Evolutionary conservation across 1,140 invertebrate genomes (phyloP), one percentile per base, ranked within the genome.

Genomic region (Drosophila bocqueti): DNA sequence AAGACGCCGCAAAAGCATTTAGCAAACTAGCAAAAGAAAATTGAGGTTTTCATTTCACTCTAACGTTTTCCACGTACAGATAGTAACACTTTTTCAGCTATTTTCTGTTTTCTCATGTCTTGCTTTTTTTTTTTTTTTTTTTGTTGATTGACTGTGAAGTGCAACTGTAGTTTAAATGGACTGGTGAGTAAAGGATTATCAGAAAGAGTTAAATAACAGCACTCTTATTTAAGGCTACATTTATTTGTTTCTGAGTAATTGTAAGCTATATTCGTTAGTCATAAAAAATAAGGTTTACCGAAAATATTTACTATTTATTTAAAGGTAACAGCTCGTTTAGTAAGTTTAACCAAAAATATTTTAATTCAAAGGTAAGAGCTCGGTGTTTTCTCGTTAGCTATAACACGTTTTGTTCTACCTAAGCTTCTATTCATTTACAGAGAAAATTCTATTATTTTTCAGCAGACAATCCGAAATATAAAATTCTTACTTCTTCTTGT

Each of bases 1-100:
- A 76, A 43, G 40, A 46, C n/a, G 55, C 75, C 65, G 50, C 75
- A 68, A 69, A 65, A 50, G 57, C 61, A 69, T 62, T 78, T 77
- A 54, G 55, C 55, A 45, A 76, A 60, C 49, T 42, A 67, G 74
- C 45, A 38, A 40, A 21, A 47, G 46, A 69, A 38, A 57, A 57
- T 57, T 40, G 58, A 47, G 24, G 42, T 45, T 65, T 62, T 26
- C 18, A 29, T 38, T 34, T 40, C 15, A 34, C 36, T 42, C 18
- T 31, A 13, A 15, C 26, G 9, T 11, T 40, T 57, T 40, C 21
- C 36, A 24, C 54, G 21, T 40, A 40, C 36, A 57, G 38, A 40
- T n/a, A 57, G 36, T 26, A 57, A 40, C 54, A 57, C 54, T 57
- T 57, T 57, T 57, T 26, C 21, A n/a, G 2, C 2, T 10, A 26